Evolutionary conservation across 1,140 invertebrate genomes (phyloP), one percentile per base, ranked within the genome.

Genomic region (Bilobella aurantiaca): DNA sequence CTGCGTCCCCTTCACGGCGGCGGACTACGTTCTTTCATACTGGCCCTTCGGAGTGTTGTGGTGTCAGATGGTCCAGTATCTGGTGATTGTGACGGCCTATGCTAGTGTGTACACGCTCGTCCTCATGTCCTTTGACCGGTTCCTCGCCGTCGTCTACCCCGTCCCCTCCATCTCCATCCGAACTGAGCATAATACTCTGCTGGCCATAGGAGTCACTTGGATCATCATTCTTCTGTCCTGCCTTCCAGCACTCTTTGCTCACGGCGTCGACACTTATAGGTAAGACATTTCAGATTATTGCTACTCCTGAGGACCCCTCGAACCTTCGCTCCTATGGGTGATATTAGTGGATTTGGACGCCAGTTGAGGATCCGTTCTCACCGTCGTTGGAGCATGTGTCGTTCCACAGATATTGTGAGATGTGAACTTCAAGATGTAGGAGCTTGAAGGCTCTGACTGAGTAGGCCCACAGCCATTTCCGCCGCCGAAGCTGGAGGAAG

Each of bases 41-140:
- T 97, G 94, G 94, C 90, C 90, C 0, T 96, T 96, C 75, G 92
- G 93, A 12, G 85, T 88, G 72, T 61, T 58, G 63, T 93, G 90
- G 89, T 96, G 93, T 79, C 91, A 91, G 79, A 85, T 90, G 25
- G 88, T 92, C 0, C 85, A 89, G 74, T 90, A 89, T 73, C 75
- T 87, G 57, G 90, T 89, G 70, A 88, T 90, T 69, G 91, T 96
- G 1, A 94, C 90, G 14, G 93, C 92, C 0, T 94, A 92, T 73
- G 91, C 90, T 3, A 93, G 90, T 68, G 93, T 96, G 14, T 96
- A 95, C 77, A 96, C 93, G 0, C 79, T 97, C 27, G 92, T 97
- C 0, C 82, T 97, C 49, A 96, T 98, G 93, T 94, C 92, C 21
- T 77, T 96, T 27, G 94, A 97, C 77, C 84, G 94, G 68, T 97